Percentiles rank a stretch among this genome's conserved stretches.
phyloP scores from a whole-genome alignment of 2,888 invertebrate species.

The Ormyrus thymus region DNA sequence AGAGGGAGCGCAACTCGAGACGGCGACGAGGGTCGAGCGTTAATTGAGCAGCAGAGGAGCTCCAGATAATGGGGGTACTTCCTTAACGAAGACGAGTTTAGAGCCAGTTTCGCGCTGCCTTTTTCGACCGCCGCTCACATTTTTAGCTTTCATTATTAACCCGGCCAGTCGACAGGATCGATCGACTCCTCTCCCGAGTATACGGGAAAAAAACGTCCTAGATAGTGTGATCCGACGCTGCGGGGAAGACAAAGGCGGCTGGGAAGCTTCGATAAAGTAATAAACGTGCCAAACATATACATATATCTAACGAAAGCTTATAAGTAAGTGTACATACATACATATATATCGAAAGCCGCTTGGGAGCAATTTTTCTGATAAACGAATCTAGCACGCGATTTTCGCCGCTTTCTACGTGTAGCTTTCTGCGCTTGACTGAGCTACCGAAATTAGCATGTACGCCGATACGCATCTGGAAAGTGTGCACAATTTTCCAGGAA shows the following conservation, averaged over 20 bases:
- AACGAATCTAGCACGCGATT: conserved; percentile 1
- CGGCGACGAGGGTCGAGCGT: background rate
- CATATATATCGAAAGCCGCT: conserved; percentile 9
- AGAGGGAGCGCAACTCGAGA: background rate
- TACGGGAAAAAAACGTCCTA: conserved; percentile 28
- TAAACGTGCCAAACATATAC: conserved; percentile 38
- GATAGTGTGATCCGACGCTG: conserved; percentile 31
- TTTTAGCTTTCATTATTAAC: background rate
- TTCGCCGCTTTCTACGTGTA: conserved; percentile 16
- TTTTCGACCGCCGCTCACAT: too few relatives aligned
- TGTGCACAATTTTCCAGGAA: background rate
- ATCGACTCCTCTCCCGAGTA: background rate
- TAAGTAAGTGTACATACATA: conserved; percentile 22
- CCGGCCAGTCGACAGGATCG: background rate
- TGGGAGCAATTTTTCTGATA: conserved; percentile 21
- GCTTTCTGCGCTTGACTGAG: conserved; percentile 20
- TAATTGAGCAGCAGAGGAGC: conserved; percentile 13
- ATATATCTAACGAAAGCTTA: background rate
- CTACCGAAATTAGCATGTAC: background rate
- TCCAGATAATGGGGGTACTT: background rate
- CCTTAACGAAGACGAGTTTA: too few relatives aligned
- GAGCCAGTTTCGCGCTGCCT: too few relatives aligned
- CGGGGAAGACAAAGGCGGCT: background rate
- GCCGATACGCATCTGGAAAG: background rate
- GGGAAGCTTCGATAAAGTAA: conserved; percentile 23